Base-by-base conservation (phyloP, 2,888 invertebrate genomes). In the Drosophila dives region DNA sequence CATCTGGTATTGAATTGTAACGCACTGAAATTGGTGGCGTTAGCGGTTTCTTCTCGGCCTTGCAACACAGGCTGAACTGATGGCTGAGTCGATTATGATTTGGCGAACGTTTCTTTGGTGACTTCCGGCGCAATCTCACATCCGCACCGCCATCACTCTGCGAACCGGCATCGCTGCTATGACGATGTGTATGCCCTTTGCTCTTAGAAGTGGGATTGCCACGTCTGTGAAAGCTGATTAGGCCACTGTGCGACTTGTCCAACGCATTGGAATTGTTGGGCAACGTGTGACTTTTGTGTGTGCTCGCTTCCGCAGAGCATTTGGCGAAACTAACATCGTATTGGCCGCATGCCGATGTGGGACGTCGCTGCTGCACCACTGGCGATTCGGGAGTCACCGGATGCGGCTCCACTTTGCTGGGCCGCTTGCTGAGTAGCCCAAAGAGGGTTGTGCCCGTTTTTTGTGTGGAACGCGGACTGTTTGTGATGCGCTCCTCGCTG, bases 331-430 rank as follows among this genome's bases (percentile, higher is more conserved):
- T 91, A 23, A 90, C 90, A 77, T 92, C 91, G 59, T 91, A 91
- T 65, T 83, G 82, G 5, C 78, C 75, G 51, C 84, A 74, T 8
- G 80, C 77, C 26, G 89, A 88, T 10, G 72, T 70, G 0, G 87
- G 79, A 2, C 87, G 72, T 3, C 77, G 80, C 5, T 77, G 83
- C 15, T 56, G 42, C 10, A 59, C 32, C 11, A 61, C 67, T 5
- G 85, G 85, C 10, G 86, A 86, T 3, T 86, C 82, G 7, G 88
- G 85, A 2, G 88, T 80, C 12, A 80, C 72, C 15, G 92, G 93
- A 85, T 93, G 93, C 3, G 93, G 93, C 61, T 93, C 93, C 20
- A 92, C 92, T 83, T 92, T 93, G 61, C 92, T 93, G 2, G 93
- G 93, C 3, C 93, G 92, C 71, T 92, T 93, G 64, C 86, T 90